Conservation (phyloP, 2,113 vertebrate species). For the Periophthalmodon schlosseri region DNA sequence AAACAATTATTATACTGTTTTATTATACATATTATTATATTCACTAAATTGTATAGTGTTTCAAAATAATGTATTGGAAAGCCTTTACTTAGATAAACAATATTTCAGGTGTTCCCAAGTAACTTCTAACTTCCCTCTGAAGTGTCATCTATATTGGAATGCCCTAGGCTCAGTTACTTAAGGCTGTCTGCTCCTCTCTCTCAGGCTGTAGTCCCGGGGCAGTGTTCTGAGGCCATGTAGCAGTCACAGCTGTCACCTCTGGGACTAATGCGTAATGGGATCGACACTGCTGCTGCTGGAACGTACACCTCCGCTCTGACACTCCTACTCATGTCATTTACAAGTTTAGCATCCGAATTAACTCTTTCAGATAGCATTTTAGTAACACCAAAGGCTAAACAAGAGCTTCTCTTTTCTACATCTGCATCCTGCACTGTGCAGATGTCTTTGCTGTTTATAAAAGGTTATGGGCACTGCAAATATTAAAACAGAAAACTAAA, state of each 20-base stretch:
- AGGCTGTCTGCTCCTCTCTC: constrained; percentile 6
- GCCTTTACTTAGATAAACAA: too few relatives aligned
- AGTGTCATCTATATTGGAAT: constrained; percentile 22
- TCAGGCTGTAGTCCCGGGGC: constrained; percentile 14
- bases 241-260: constrained; percentile 56
- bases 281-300: constrained; percentile 62
- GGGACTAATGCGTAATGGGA: constrained; percentile 39
- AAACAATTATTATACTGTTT: neutral
- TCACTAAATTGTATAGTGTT: neutral
- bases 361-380: neutral
- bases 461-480: neutral
- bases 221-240: constrained; percentile 3
- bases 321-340: constrained; percentile 5
- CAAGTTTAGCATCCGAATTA: neutral
- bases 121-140: neutral
- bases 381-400: neutral
- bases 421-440: neutral
- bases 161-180: constrained; percentile 27
- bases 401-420: neutral
- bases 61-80: neutral
- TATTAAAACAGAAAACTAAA: neutral
- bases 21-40: neutral
- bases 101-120: constrained; percentile 1
- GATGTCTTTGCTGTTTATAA: neutral
- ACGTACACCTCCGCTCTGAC: constrained; percentile 55